These are phyloP conservation scores for Aphelenchoides bicaudatus DNA, from an alignment of 2,888 invertebrate species.

Conservation along the genomic window DNA sequence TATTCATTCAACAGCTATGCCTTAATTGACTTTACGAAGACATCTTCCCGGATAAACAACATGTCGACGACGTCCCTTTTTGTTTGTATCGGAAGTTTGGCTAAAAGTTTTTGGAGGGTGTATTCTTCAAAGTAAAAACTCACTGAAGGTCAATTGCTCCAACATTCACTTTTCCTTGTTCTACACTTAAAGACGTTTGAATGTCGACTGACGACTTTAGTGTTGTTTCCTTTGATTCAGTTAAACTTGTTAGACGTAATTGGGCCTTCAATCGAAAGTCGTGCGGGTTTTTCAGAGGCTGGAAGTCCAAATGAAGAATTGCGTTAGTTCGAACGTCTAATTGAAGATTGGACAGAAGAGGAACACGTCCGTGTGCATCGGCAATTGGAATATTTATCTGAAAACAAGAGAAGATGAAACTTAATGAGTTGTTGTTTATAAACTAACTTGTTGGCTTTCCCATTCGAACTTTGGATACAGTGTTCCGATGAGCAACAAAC, in stretches of 20 bases:
- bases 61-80: neutral
- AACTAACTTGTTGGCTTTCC: neutral
- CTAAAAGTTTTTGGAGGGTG: neutral
- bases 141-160: neutral
- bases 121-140: neutral
- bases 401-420: neutral
- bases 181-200: neutral
- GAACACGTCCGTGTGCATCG: neutral
- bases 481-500: neutral
- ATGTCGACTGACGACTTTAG: neutral
- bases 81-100: neutral
- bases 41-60: neutral
- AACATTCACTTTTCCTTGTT: neutral
- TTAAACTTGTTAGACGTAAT: neutral
- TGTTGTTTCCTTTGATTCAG: neutral
- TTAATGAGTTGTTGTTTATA: neutral
- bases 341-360: neutral
- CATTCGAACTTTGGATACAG: neutral
- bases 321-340: neutral
- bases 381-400: slow-evolving; percentile 1
- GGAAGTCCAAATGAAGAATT: neutral
- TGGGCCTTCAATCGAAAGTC: neutral
- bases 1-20: too few relatives aligned
- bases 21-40: too few relatives aligned
- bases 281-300: neutral